Evolutionary conservation across 2,888 invertebrate species (phyloP).

Genomic region (Sarcophaga carnaria): DNA sequence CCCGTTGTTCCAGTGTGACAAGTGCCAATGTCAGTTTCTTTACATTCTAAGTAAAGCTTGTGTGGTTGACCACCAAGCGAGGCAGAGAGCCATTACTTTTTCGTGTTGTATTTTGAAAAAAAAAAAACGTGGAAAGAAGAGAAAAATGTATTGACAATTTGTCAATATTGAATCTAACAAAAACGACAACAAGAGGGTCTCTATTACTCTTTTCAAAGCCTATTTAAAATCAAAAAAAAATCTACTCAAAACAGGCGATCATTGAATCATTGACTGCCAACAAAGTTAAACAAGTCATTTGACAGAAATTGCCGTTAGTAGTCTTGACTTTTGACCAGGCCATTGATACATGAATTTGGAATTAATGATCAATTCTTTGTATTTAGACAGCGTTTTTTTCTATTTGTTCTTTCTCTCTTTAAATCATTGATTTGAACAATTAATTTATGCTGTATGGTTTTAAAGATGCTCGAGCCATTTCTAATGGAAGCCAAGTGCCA

Average conservation of each 20-base stretch:
- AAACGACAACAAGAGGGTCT: neutral
- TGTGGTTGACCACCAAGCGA: constrained; percentile 20
- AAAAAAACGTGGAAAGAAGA: neutral
- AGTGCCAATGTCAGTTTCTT: neutral
- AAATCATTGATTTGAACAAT: neutral
- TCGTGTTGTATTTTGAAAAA: neutral
- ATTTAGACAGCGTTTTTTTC: constrained; percentile 32
- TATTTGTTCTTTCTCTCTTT: neutral
- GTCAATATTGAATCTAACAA: constrained; percentile 38
- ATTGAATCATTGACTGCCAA: neutral
- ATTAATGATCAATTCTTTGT: constrained; percentile 31
- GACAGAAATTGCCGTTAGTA: neutral
- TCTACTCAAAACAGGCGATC: neutral
- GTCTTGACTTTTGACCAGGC: constrained; percentile 17
- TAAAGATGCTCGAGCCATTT: neutral
- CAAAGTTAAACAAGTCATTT: constrained; percentile 21
- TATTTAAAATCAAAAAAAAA: too few relatives aligned
- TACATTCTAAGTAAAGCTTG: neutral
- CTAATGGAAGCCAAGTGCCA: neutral
- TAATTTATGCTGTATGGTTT: constrained; percentile 11
- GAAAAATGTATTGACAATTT: constrained; percentile 45
- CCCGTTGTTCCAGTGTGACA: constrained; percentile 27
- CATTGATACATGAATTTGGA: constrained; percentile 6
- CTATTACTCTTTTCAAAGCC: neutral
- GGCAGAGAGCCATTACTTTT: neutral